Base-by-base conservation (phyloP, 2,113 vertebrate genomes). In the Chionis minor region DNA sequence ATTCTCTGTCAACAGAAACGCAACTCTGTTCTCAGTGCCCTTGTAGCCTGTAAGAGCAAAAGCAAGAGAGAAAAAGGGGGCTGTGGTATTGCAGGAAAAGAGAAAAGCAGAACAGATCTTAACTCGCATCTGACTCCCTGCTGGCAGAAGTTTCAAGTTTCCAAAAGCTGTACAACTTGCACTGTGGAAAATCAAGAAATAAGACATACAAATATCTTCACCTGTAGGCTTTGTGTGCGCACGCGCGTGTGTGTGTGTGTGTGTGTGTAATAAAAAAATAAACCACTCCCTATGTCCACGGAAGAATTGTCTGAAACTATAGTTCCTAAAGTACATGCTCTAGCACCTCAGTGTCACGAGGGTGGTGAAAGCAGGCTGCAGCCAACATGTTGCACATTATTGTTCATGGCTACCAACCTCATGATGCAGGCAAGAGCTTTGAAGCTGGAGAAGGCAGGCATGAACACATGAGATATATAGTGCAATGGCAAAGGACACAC, bases 251-350 rank as follows among this genome's bases (percentile, higher is more conserved):
- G 49, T 49, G 19, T 49, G 19, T 66, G 30, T 32, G 33, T 32
- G 26, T 54, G 9, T 49, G 6, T 4, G 23, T 14, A 85, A 56
- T 4, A 71, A 56, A 81, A 54, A 65, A 69, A 51, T 5, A 69
- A 67, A 33, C 0, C 0, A 44, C 9, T 56, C 26, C 6, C 62
- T 26, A 78, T 0, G 0, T 42, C 47, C 35, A 75, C 2, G 2
- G 32, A 81, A 85, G 27, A 79, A 65, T 3, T 69, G 33, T 4
- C 9, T 40, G 33, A 74, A 84, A 74, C 10, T 1, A 0, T 3
- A 62, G 32, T 6, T 66, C n/a, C 47, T 32, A 54, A 79, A 71
- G 12, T 12, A 40, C 0, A 1, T 10, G 8, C 20, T 18, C 38
- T 19, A 67, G 28, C 30, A 85, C 54, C 32, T 40, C 8, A 28